Base-by-base conservation (phyloP, 2,113 vertebrate genomes). In the Tragelaphus strepsiceros region DNA sequence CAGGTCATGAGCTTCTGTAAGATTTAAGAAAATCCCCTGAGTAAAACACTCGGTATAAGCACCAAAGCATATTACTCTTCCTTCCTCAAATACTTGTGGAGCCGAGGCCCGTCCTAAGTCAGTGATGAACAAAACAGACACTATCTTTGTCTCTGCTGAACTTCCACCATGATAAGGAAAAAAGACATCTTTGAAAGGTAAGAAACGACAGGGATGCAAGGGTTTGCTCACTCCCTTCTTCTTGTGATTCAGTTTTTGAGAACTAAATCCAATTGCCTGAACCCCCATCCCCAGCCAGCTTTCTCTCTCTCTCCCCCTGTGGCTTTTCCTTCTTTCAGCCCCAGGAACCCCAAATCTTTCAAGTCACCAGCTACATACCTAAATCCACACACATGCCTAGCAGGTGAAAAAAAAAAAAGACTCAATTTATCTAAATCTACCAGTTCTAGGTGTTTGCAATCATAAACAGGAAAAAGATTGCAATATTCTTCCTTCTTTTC, bases 71-170 rank as follows among this genome's bases (percentile, higher is more conserved):
- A 28, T 61, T 88, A 28, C 39, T 77, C 39, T 80, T 88, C 62
- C 67, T 80, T 95, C 93, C 85, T 53, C 77, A 91, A 51, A 59
- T 62, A 51, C 51, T 51, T 59, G n/a, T 39, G 54, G 28, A 94
- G 53, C 35, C 0, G 0, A 85, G 62, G 77, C 95, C 59, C 53
- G 39, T 88, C 82, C 83, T 32, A 91, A 32, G 83, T 94, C 43
- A 92, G 14, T 13, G 19, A 22, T 2, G 32, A 93, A 56, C 16
- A 67, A 91, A 95, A 88, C 7, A 87, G 22, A 88, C 56, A 71
- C 32, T 3, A 10, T 81, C 19, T 61, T 78, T 74, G 7, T 86
- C 71, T 39, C 67, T 51, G 82, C 0, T 71, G n/a, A 93, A 81
- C 17, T 83, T 83, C 71, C 2, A 71, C 49, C 24, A 95, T 0